Evolutionary conservation across 2,113 vertebrate genomes (phyloP), one percentile per base, ranked within the genome.

Genomic region (Salvelinus sp.): DNA sequence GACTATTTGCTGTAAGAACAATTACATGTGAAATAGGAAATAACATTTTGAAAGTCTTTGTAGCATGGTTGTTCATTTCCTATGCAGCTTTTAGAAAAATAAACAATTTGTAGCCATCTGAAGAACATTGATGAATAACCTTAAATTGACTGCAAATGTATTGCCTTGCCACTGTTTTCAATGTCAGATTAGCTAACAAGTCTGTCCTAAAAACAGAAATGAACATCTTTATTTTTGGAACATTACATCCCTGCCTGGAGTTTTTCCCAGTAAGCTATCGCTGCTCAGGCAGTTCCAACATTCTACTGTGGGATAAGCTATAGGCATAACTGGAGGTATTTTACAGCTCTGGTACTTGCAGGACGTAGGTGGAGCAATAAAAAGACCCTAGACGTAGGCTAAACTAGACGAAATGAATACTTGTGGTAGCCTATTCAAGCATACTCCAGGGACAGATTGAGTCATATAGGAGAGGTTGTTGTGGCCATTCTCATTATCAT

Each of bases 211-310:
- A 30, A 67, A 58, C 28, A 72, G 70, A 80, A 65, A 48, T 22
- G 18, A 71, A 57, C 27, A 58, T 44, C 0, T 54, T 71, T 2
- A 67, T 77, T 77, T 66, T 57, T 58, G 57, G 50, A 58, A 68
- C 47, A 73, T 74, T 73, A 30, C 25, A 68, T 72, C 20, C 12
- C 57, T 18, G 28, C 16, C 65, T n/a, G 48, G 62, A 10, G 4
- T 30, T 25, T 63, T 76, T 70, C 58, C 38, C 68, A 60, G 28
- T 47, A 47, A 30, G 14, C 22, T 66, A 14, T 23, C 23, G 28
- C 9, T 16, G 23, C 60, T 68, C 14, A 5, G 7, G 16, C 3
- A 12, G 1, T 64, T 23, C 28, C 48, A 38, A 72, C 25, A 48
- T 54, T 65, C 30, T 60, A 18, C 20, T 69, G 16, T 69, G 25